These are phyloP conservation scores for Cettia cetti DNA, from an alignment of 2,113 vertebrate species.

Conservation along the genomic window DNA sequence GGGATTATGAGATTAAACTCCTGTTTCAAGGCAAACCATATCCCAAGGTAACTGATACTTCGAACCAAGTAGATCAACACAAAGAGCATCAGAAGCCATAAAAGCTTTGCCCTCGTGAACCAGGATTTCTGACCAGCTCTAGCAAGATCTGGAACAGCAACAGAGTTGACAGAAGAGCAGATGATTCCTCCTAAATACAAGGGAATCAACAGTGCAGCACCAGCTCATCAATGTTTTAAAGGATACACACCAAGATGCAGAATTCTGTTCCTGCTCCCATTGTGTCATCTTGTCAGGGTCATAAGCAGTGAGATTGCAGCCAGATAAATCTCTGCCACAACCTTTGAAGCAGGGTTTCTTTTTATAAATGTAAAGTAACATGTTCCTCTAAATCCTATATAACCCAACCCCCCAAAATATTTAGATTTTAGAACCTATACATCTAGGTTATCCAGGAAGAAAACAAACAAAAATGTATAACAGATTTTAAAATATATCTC, in stretches of 20 bases:
- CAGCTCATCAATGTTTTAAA: neutral
- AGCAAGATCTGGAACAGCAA: neutral
- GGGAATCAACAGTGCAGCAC: neutral
- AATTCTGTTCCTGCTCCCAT: neutral
- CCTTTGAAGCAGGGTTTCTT: neutral
- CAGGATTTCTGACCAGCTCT: neutral
- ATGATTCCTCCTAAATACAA: neutral
- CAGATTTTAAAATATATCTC: neutral
- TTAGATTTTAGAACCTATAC: neutral
- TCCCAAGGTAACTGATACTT: neutral
- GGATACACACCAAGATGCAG: neutral
- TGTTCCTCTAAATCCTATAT: neutral
- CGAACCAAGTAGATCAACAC: neutral
- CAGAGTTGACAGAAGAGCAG: neutral
- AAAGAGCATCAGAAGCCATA: neutral
- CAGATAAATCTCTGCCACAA: neutral
- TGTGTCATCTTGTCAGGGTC: neutral
- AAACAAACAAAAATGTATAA: neutral
- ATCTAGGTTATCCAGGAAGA: neutral
- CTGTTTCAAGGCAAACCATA: neutral
- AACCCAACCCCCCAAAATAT: accelerated
- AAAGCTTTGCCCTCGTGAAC: neutral
- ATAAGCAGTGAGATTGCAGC: neutral
- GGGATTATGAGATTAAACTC: neutral
- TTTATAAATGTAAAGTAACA: neutral